Conservation (phyloP, 1,140 invertebrate genomes). For the Panagrolaimus sp. region DNA sequence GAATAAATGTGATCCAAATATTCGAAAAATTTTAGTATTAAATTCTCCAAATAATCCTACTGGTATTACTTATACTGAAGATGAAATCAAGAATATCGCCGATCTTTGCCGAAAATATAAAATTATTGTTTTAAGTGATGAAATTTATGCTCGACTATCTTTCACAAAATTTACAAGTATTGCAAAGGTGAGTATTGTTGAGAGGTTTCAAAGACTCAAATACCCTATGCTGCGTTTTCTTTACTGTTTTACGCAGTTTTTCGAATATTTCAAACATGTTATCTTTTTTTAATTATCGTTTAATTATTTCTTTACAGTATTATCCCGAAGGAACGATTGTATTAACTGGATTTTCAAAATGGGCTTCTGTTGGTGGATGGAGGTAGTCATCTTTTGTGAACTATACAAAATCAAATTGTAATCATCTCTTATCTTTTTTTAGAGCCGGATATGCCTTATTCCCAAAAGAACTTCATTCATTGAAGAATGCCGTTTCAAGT, state of each 20-base stretch:
- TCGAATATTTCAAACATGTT: too few relatives aligned
- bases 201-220: too few relatives aligned
- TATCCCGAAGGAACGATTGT: slow-evolving; percentile 61
- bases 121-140: slow-evolving; percentile 59
- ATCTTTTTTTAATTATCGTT: too few relatives aligned
- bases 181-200: slow-evolving; percentile 49
- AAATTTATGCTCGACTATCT: slow-evolving; percentile 59
- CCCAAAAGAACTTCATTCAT: slow-evolving; percentile 47
- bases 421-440: too few relatives aligned
- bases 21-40: slow-evolving; percentile 55
- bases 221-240: too few relatives aligned
- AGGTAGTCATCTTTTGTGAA: too few relatives aligned
- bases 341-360: slow-evolving; percentile 60
- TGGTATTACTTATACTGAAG: slow-evolving; percentile 49
- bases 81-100: slow-evolving; percentile 46
- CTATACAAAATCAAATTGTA: too few relatives aligned
- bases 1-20: slow-evolving; percentile 30
- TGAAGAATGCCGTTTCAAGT: slow-evolving; percentile 52
- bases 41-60: slow-evolving; percentile 61
- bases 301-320: slow-evolving; percentile 44
- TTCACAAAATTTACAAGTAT: slow-evolving; percentile 52
- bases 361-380: slow-evolving; percentile 61
- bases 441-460: slow-evolving; percentile 60
- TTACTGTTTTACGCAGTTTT: too few relatives aligned
- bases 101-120: slow-evolving; percentile 53